Evolutionary conservation across 2,888 invertebrate genomes (phyloP).

Genomic region (Acanthoscelides obtectus): DNA sequence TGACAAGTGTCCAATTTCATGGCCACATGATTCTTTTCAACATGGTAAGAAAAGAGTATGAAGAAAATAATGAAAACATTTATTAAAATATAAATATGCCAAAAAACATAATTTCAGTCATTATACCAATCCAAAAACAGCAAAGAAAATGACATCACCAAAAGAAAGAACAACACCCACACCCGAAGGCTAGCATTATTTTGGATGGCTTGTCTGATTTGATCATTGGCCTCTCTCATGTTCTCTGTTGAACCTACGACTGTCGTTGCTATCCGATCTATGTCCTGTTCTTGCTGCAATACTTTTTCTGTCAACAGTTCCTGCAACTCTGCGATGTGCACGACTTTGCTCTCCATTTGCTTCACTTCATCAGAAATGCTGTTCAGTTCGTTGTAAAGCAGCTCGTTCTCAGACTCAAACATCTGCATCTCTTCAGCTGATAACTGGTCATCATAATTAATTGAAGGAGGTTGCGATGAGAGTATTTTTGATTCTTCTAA

Average conservation of each 20-base stretch:
- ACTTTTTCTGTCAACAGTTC: constrained; percentile 96
- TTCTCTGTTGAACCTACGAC: constrained; percentile 93
- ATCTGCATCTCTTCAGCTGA: constrained; percentile 87
- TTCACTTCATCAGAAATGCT: constrained; percentile 86
- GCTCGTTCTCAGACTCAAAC: constrained; percentile 88
- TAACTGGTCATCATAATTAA: constrained; percentile 58
- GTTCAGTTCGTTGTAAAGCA: constrained; percentile 81
- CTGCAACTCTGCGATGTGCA: constrained; percentile 92
- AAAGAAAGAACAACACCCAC: constrained; percentile 89
- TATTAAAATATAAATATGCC: neutral
- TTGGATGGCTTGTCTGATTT: constrained; percentile 94
- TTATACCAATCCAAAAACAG: constrained; percentile 99
- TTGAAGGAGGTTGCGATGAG: constrained; percentile 13
- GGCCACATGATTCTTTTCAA: too few relatives aligned
- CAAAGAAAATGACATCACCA: constrained; percentile 93
- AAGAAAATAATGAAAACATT: neutral
- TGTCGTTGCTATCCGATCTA: constrained; percentile 83
- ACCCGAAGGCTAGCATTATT: constrained; percentile 93
- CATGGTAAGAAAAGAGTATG: too few relatives aligned
- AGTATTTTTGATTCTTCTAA: neutral
- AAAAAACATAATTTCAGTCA: constrained; percentile 51
- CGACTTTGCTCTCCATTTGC: constrained; percentile 86
- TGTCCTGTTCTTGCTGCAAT: constrained; percentile 87
- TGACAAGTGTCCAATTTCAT: too few relatives aligned
- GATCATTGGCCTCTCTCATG: constrained; percentile 93